These are phyloP conservation scores for Zaprionus vittiger DNA, from an alignment of 1,140 invertebrate species.

Conservation along the genomic window DNA sequence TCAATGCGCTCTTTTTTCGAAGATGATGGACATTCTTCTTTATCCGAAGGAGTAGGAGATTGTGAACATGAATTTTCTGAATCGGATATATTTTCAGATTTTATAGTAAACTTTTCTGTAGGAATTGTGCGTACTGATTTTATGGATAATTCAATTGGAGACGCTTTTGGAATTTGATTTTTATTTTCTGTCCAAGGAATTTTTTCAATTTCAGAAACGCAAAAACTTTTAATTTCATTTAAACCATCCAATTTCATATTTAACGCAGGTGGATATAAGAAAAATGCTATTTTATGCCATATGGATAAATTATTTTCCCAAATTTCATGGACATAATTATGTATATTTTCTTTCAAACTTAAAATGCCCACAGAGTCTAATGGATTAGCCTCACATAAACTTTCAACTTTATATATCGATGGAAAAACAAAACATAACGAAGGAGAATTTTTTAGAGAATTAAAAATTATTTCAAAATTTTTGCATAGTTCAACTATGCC, in stretches of 20 bases:
- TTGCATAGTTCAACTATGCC: constrained; percentile 18
- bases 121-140: neutral
- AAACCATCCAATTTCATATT: constrained; percentile 19
- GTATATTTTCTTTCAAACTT: constrained; percentile 34
- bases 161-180: too few relatives aligned
- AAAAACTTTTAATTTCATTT: constrained; percentile 20
- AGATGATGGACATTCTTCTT: neutral
- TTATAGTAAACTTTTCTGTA: constrained; percentile 15
- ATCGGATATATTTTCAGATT: constrained; percentile 12
- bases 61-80: constrained; percentile 1
- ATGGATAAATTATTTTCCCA: constrained; percentile 28
- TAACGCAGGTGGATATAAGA: constrained; percentile 40
- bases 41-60: neutral
- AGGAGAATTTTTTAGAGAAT: constrained; percentile 24
- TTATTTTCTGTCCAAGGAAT: neutral
- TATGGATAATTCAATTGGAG: too few relatives aligned
- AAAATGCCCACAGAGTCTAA: constrained; percentile 10
- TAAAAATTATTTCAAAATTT: constrained; percentile 38
- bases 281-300: constrained; percentile 36
- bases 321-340: constrained; percentile 13
- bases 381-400: neutral
- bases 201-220: constrained; percentile 19
- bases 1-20: neutral
- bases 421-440: constrained; percentile 30
- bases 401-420: constrained; percentile 19